A percentile compares a stretch with the other conserved stretches of the same genome.
These are phyloP conservation scores for Parotia lawesii DNA, from an alignment of 2,113 vertebrate genomes.

Conservation along the genomic window DNA sequence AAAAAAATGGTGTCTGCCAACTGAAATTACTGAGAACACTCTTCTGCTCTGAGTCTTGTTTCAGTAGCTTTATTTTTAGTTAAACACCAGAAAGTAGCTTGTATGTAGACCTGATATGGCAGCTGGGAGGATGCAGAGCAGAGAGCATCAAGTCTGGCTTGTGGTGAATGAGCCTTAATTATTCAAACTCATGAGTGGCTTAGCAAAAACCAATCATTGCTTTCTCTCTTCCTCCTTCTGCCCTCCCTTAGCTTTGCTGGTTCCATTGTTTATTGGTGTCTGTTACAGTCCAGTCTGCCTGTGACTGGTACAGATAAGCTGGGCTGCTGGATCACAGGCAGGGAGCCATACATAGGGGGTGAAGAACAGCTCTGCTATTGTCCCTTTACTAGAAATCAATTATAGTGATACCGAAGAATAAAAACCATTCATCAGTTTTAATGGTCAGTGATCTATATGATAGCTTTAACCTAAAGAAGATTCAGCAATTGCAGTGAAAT, in stretches of 20 bases:
- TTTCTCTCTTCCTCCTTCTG: not conserved
- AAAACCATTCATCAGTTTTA: not conserved
- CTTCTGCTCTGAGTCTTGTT: not conserved
- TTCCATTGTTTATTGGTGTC: slow-evolving; percentile 13
- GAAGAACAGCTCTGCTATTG: not conserved
- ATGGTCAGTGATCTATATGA: not conserved
- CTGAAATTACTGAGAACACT: not conserved
- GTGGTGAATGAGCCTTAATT: not conserved
- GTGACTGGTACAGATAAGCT: slow-evolving; percentile 40
- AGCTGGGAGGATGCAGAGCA: not conserved
- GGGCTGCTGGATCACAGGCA: not conserved
- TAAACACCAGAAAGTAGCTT: not conserved
- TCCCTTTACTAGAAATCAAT: not conserved
- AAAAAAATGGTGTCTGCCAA: not conserved
- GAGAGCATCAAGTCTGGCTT: not conserved
- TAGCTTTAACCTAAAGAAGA: not conserved
- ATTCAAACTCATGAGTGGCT: not conserved
- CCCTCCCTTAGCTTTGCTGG: not conserved
- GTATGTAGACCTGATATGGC: not conserved
- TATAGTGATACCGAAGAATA: not conserved
- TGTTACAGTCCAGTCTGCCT: not conserved
- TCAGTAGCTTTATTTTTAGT: not conserved
- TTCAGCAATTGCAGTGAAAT: not conserved
- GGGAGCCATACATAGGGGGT: not conserved
- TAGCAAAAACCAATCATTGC: not conserved